Percentiles rank a stretch among this genome's conserved stretches.
Evolutionary conservation across 1,140 invertebrate species (phyloP).

Genomic region (Drosophila prosaltans): DNA sequence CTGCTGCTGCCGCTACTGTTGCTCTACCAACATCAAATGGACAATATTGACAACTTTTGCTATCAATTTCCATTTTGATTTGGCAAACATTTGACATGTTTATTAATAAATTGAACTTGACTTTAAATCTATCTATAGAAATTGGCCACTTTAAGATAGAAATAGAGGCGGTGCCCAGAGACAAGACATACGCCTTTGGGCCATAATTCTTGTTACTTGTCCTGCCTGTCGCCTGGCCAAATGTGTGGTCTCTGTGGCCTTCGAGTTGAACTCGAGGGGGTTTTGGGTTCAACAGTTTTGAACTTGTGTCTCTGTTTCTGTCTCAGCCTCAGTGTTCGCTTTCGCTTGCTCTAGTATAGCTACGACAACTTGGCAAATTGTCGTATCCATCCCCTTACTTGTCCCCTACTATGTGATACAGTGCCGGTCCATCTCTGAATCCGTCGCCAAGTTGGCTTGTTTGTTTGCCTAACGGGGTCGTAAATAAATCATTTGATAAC

Average conservation of each 20-base stretch:
- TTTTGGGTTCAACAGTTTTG: slow-evolving; percentile 73
- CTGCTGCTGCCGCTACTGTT: too few relatives aligned
- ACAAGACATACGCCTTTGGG: slow-evolving; percentile 33
- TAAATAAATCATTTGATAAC: slow-evolving; percentile 82
- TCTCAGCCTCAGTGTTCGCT: slow-evolving; percentile 14
- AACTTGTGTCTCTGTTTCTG: slow-evolving; percentile 47
- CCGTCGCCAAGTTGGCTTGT: slow-evolving; percentile 49
- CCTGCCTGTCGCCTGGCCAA: slow-evolving; percentile 33
- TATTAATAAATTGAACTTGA: slow-evolving; percentile 24
- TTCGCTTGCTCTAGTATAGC: slow-evolving; percentile 45
- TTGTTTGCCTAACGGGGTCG: slow-evolving; percentile 75
- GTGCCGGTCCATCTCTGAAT: slow-evolving; percentile 1
- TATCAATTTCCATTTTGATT: slow-evolving; percentile 38
- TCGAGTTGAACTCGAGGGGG: slow-evolving; percentile 35
- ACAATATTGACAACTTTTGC: slow-evolving; percentile 16
- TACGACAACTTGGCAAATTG: slow-evolving; percentile 66
- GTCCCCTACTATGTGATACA: not conserved
- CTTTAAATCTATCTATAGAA: slow-evolving; percentile 9
- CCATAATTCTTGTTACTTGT: slow-evolving; percentile 60
- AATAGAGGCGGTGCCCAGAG: slow-evolving; percentile 4
- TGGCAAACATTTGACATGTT: slow-evolving; percentile 10
- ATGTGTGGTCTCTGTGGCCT: slow-evolving; percentile 43
- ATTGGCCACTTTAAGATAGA: slow-evolving; percentile 12
- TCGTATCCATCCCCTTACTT: slow-evolving; percentile 30
- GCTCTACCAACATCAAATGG: slow-evolving; percentile 21